Evolutionary conservation across 2,113 vertebrate species (phyloP), one percentile per base, ranked within the genome.

Genomic region (Dendropsophus ebraccatus): DNA sequence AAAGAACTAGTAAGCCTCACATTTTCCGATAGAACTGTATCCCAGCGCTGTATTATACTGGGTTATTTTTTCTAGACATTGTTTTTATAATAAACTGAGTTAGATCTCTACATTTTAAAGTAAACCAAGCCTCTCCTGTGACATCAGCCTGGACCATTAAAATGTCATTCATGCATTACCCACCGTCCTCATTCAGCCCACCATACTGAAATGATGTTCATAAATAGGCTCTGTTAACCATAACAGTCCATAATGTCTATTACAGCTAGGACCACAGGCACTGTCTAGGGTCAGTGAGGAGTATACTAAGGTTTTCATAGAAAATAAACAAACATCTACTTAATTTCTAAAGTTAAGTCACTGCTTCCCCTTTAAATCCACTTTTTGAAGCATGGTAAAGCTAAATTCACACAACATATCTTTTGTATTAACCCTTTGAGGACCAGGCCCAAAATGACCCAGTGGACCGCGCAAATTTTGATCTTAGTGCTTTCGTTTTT

Each of bases 21-120:
- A 54, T 77, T 50, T 52, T 77, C 25, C 74, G 2, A 47, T 49
- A 25, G 72, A 28, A 76, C 23, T 75, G 45, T 16, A 25, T 49
- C 41, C 72, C 37, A 7, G 41, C 37, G 12, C 11, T 47, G 17
- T 49, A 49, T 74, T 73, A 49, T n/a, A 47, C 23, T 9, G 70
- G 70, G n/a, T 45, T 75, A 14, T 75, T 75, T 41, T 76, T 30
- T 76, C n/a, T 7, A 50, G 45, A 28, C 52, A 30, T 49, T 49
- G 73, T 28, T 28, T 75, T 47, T 49, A 75, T 25, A 49, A 49
- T 75, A n/a, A n/a, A 75, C 13, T 75, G 5, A 75, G 72, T 23
- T 75, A 32, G 65, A 69, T 35, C 30, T 35, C 28, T 35, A 35
- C 23, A 35, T 35, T 69, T 69, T 69, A 69, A 32, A 35, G 32